A percentile compares a stretch with the other conserved stretches of the same genome.
Conservation (phyloP, 2,113 vertebrate species). For the Daphoenositta chrysoptera region DNA sequence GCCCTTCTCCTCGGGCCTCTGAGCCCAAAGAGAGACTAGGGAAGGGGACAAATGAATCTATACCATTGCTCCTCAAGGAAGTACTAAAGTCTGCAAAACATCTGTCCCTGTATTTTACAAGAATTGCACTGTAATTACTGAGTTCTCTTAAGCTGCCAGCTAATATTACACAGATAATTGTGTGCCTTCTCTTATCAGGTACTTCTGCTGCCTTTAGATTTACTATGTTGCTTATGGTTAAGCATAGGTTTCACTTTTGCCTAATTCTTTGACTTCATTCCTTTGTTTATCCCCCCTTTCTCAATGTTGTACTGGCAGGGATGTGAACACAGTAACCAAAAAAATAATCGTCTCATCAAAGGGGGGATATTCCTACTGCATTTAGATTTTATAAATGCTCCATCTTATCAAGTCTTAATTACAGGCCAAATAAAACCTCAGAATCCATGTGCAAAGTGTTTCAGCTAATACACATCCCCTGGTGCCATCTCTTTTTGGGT, state of each 20-base stretch:
- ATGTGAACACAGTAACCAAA: not conserved
- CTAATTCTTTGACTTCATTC: not conserved
- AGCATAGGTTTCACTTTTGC: not conserved
- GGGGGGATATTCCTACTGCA: not conserved
- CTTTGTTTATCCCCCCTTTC: not conserved
- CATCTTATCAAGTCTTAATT: not conserved
- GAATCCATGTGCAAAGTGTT: not conserved
- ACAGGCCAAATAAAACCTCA: not conserved
- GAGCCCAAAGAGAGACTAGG: not conserved
- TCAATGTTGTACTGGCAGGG: not conserved
- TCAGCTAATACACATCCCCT: not conserved
- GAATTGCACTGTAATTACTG: not conserved
- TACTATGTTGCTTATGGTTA: not conserved
- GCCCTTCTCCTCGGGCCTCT: not conserved
- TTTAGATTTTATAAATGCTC: not conserved
- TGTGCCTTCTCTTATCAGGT: not conserved
- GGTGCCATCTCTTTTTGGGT: not conserved
- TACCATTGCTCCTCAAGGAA: not conserved
- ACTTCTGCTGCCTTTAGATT: not conserved
- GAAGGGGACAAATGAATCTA: not conserved
- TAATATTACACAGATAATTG: not conserved
- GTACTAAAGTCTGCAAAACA: not conserved
- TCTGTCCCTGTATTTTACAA: not conserved
- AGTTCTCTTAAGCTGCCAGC: not conserved
- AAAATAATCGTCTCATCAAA: not conserved